Percentiles rank a stretch among this genome's conserved stretches.
phyloP scores from a whole-genome alignment of 2,888 invertebrate species.

The Aphrophora alni region DNA sequence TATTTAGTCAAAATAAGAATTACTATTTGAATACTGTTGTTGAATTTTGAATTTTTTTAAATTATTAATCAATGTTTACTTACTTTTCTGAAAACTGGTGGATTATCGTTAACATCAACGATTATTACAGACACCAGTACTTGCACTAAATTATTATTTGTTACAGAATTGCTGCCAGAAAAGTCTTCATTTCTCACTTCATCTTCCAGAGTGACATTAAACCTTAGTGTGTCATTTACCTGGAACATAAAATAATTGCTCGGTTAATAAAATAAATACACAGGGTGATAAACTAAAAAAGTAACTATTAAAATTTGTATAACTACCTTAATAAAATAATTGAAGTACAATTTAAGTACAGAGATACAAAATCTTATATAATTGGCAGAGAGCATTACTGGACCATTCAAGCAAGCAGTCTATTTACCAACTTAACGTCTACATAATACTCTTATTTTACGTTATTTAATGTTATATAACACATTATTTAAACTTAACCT shows the following conservation, averaged over 20 bases:
- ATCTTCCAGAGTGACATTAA: constrained; percentile 83
- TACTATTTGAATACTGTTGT: too few relatives aligned
- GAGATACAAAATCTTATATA: too few relatives aligned
- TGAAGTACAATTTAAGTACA: not conserved
- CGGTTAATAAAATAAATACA: not conserved
- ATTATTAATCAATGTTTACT: too few relatives aligned
- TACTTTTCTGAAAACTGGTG: constrained; percentile 79
- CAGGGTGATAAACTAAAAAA: not conserved
- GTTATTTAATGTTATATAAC: too few relatives aligned
- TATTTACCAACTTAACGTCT: too few relatives aligned
- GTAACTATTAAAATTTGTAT: not conserved
- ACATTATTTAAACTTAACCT: too few relatives aligned
- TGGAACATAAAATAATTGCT: constrained; percentile 59
- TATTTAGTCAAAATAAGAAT: too few relatives aligned
- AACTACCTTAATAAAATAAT: not conserved
- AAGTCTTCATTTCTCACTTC: constrained; percentile 67
- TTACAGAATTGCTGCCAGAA: constrained; percentile 58
- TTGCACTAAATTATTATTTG: constrained; percentile 67
- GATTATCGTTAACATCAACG: constrained; percentile 87
- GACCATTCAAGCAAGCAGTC: too few relatives aligned
- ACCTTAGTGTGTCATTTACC: constrained; percentile 79
- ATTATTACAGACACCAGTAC: constrained; percentile 83
- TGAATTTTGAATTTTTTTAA: too few relatives aligned
- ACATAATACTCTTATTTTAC: too few relatives aligned
- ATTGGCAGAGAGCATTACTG: too few relatives aligned